A percentile compares a stretch with the other conserved stretches of the same genome.
Conservation (phyloP, 37 sponge, comb jelly and placozoan genomes). For the Cladorhizidae sp. region DNA sequence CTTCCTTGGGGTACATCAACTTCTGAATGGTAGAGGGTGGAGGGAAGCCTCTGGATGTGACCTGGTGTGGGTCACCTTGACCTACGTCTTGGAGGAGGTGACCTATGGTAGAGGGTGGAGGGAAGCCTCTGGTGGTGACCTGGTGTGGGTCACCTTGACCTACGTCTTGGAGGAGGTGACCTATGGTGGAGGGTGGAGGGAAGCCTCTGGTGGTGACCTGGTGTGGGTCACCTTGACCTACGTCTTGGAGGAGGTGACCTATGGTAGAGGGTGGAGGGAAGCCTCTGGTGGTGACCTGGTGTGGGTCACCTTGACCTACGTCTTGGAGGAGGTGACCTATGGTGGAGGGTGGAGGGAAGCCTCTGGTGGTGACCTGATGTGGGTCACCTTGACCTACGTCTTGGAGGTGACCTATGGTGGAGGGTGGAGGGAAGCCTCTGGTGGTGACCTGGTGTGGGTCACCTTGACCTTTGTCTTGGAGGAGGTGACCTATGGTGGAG, state of each 20-base stretch:
- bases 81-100: too few species aligned
- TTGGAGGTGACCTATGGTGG: slow-evolving; percentile 33
- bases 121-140: neutral
- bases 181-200: slow-evolving; percentile 48
- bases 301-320: neutral
- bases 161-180: slow-evolving; percentile 25
- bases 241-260: slow-evolving; percentile 47
- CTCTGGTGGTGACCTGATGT: slow-evolving; percentile 12
- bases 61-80: neutral
- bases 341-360: slow-evolving; percentile 32
- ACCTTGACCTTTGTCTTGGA: neutral
- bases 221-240: neutral
- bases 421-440: slow-evolving; percentile 46
- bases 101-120: neutral
- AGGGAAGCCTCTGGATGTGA: neutral
- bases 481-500: neutral
- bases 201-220: slow-evolving; percentile 44
- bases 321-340: slow-evolving; percentile 33
- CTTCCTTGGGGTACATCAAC: neutral
- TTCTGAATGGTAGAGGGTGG: neutral
- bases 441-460: slow-evolving; percentile 1
- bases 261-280: slow-evolving; percentile 45
- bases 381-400: neutral
- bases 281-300: slow-evolving; percentile 41
- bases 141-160: neutral